Evolutionary conservation across 2,797 vertebrate genomes (phyloP), one percentile per base, ranked within the genome.

Genomic region (Eulemur albifrons): DNA sequence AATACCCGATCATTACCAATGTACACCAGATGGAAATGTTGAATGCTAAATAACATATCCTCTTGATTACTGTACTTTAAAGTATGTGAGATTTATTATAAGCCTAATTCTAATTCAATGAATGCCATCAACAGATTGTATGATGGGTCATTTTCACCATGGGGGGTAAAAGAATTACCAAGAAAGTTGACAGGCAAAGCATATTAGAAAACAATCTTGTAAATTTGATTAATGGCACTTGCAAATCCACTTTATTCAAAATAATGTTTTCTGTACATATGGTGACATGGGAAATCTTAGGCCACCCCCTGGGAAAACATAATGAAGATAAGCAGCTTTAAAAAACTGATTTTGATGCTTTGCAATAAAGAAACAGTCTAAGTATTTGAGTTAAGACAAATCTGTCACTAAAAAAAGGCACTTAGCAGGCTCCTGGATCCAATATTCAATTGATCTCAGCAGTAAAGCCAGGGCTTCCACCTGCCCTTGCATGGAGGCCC

Each of bases 111-210:
- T 87, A 89, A 93, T 94, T 95, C 95, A 95, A 45, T 63, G 82
- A 93, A 85, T 63, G 43, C 48, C 91, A 93, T 93, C 83, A 94
- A 96, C 93, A 95, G 94, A 98, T 93, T 97, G 88, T 63, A 93
- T n/a, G 93, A 97, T 93, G 96, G 97, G 97, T 94, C 91, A 96
- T 97, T 97, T 98, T 94, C 97, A 76, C 96, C 30, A 52, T 76
- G 57, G 93, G 95, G 54, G 94, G 3, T 93, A 86, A 95, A 90
- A 95, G 63, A 96, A 97, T 94, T 93, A 81, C 85, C 77, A 83
- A 82, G 76, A 93, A 96, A 79, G 69, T 63, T 96, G 90, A 97
- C 93, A 96, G 93, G 88, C 73, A 94, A 85, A 97, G 75, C 70
- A 52, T 94, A 96, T 82, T 95, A 96, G 86, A 93, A 97, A 96